phyloP scores from a whole-genome alignment of 2,797 vertebrate genomes.

The Craterocephalus amniculus region DNA sequence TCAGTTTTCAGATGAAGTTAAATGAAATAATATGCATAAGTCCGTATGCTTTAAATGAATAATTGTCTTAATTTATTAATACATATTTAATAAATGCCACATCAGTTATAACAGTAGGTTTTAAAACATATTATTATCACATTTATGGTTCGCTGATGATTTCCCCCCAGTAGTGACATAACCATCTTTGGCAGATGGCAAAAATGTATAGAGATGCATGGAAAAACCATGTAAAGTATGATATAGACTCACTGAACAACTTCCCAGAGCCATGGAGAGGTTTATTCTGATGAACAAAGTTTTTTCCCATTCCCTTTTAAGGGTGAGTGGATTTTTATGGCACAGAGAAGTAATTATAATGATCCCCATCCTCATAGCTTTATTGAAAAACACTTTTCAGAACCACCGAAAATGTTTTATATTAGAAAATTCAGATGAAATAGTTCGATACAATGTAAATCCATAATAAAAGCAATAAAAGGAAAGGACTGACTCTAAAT shows the following conservation, averaged over 20 bases:
- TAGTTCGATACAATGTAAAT: background rate
- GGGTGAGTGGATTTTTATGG: background rate
- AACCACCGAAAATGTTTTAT: background rate
- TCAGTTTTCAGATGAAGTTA: background rate
- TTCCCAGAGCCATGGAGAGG: no score
- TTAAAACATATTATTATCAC: background rate
- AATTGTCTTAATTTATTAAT: background rate
- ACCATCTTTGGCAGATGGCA: no score
- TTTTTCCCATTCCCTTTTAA: no score
- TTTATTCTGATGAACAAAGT: no score
- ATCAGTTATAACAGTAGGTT: background rate
- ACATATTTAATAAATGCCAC: background rate
- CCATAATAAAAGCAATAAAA: no score
- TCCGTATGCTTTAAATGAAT: background rate
- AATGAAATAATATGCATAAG: background rate
- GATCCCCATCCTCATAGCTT: background rate
- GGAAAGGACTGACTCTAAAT: background rate
- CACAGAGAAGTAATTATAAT: background rate
- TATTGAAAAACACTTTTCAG: no score
- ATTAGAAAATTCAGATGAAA: background rate
- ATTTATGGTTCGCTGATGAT: background rate
- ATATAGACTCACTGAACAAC: background rate
- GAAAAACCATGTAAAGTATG: background rate
- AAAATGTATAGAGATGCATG: background rate
- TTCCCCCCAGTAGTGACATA: background rate